phyloP scores from a whole-genome alignment of 1,140 invertebrate species.

The Conus betulinus region DNA sequence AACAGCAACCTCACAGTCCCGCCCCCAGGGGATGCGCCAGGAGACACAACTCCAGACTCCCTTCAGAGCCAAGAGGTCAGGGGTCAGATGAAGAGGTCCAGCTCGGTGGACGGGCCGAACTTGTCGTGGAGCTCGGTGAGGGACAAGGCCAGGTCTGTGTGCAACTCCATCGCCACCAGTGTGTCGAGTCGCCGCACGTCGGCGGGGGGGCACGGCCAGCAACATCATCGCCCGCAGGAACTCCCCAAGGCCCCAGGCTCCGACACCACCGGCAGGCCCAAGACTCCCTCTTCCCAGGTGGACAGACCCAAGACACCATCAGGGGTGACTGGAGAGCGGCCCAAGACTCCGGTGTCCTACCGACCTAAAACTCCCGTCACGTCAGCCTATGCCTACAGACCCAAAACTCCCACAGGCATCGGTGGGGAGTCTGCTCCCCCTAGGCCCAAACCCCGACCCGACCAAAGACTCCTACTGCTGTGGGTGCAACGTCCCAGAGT shows the following conservation, averaged over 20 bases:
- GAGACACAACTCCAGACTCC: neutral
- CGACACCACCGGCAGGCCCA: slow-evolving; percentile 17
- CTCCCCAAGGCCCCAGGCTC: slow-evolving; percentile 28
- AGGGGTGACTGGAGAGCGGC: slow-evolving; percentile 24
- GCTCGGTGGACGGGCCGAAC: slow-evolving; percentile 4
- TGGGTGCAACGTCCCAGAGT: neutral
- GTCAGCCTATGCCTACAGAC: slow-evolving; percentile 4
- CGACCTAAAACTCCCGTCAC: slow-evolving; percentile 40
- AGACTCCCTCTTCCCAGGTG: neutral
- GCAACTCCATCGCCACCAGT: slow-evolving; percentile 38
- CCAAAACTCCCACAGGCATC: slow-evolving; percentile 35
- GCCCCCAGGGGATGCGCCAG: slow-evolving; percentile 20
- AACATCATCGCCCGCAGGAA: slow-evolving; percentile 20
- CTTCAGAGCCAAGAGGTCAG: too few relatives aligned
- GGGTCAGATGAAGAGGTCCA: slow-evolving; percentile 45
- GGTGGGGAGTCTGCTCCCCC: neutral
- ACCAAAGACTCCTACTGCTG: slow-evolving; percentile 39
- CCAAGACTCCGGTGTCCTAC: slow-evolving; percentile 49
- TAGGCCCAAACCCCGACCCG: slow-evolving; percentile 42
- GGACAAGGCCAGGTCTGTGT: slow-evolving; percentile 43
- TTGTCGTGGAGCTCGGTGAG: slow-evolving; percentile 36
- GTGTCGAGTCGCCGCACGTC: neutral
- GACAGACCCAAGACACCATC: slow-evolving; percentile 8
- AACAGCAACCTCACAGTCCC: slow-evolving; percentile 41
- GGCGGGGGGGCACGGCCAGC: slow-evolving; percentile 29